Evolutionary conservation across 1,140 invertebrate genomes (phyloP), one percentile per base, ranked within the genome.

Genomic region (Bombus cullumanus): DNA sequence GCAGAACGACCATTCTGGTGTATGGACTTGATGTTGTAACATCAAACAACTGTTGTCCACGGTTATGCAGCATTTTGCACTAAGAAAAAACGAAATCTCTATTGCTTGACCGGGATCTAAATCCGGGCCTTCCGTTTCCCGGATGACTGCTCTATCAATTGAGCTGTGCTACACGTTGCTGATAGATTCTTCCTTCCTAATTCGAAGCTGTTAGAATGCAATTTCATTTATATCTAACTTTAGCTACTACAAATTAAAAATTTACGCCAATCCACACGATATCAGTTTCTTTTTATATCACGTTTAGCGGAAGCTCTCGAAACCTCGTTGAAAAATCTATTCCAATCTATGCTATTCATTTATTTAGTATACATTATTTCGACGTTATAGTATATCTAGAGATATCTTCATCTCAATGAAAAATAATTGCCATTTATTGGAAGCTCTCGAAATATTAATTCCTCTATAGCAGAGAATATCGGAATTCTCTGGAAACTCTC

Each of bases 121-220:
- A 76, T 76, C 53, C 53, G 53, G 34, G 4, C 57, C 74, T 76
- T 76, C 74, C 53, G 53, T 76, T 76, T 76, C 74, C 53, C 53
- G 73, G 47, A 34, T 34, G 41, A 75, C 73, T 53, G 31, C 47
- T 37, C 31, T 34, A 34, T 4, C 34, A 76, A 76, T 76, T 76
- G 53, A 76, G 15, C 1, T 28, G 34, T 4, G 12, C 47, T 53
- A 53, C 74, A 59, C 10, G 53, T 53, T 13, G 43, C 15, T 76
- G 53, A 76, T 76, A 37, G 74, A 59, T 59, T 25, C 53, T 59
- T 76, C 53, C 74, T 76, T 76, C 73, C 73, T 57, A 75, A 76
- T 59, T 39, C 34, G 9, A 28, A 34, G 28, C 25, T 31, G 31
- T 75, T 57, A 28, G 28, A 41, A 71, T 22, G 6, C 5, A 22